Evolutionary conservation across 2,888 invertebrate species (phyloP).

Genomic region (Tethea ocularis): DNA sequence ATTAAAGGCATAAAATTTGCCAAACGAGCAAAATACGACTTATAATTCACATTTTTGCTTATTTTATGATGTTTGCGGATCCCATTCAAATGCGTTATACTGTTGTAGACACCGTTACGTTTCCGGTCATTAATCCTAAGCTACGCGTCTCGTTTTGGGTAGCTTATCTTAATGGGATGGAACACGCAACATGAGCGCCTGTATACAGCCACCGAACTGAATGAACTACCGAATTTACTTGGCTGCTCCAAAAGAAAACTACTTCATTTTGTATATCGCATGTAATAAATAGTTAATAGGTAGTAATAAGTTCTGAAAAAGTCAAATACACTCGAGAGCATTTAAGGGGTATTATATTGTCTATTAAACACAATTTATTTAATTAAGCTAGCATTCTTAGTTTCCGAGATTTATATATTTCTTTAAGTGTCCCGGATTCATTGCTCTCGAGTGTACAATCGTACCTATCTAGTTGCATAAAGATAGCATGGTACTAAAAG

Average conservation of each 20-base stretch:
- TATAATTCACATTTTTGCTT: conserved; percentile 19
- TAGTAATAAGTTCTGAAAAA: too few relatives aligned
- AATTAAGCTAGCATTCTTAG: too few relatives aligned
- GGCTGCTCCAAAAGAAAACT: conserved; percentile 24
- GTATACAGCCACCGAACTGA: conserved; percentile 45
- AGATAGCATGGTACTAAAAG: not conserved
- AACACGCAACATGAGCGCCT: conserved; percentile 56
- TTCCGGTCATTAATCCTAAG: conserved; percentile 65
- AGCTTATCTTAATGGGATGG: conserved; percentile 67
- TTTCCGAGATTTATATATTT: too few relatives aligned
- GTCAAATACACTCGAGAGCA: too few relatives aligned
- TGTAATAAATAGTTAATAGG: not conserved
- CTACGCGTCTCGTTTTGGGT: conserved; percentile 61
- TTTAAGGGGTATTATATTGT: too few relatives aligned
- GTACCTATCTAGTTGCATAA: too few relatives aligned
- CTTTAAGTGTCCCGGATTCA: too few relatives aligned
- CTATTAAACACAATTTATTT: too few relatives aligned
- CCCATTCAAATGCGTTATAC: conserved; percentile 47
- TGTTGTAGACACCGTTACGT: conserved; percentile 60
- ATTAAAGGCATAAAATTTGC: conserved; percentile 8
- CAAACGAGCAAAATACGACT: not conserved
- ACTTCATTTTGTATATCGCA: not conserved
- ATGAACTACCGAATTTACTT: conserved; percentile 36
- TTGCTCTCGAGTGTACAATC: too few relatives aligned
- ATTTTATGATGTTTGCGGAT: conserved; percentile 27